A percentile compares a stretch with the other conserved stretches of the same genome.
Evolutionary conservation across 2,888 invertebrate species (phyloP).

Genomic region (Phania funesta): DNA sequence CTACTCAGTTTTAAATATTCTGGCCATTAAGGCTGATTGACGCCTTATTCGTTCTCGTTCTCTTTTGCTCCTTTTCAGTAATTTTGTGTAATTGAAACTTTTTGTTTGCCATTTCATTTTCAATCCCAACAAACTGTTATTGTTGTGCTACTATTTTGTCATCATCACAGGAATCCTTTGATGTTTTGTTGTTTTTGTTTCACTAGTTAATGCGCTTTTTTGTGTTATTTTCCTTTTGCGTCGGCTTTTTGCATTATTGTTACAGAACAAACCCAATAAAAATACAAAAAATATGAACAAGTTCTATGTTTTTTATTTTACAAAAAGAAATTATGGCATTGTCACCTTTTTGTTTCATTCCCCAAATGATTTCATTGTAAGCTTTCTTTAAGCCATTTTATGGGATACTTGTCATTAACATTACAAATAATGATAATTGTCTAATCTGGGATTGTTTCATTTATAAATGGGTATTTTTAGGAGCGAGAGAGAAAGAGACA

Average conservation of each 20-base stretch:
- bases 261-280: too few species aligned
- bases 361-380: conserved; percentile 25
- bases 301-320: conserved; percentile 64
- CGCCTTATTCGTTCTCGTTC: conserved; percentile 50
- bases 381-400: conserved; percentile 30
- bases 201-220: conserved; percentile 63
- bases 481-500: neutral
- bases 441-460: conserved; percentile 47
- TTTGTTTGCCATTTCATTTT: conserved; percentile 55
- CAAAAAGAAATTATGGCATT: conserved; percentile 73
- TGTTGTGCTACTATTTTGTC: conserved; percentile 52
- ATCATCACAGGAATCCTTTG: conserved; percentile 59
- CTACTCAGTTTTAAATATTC: conserved; percentile 48
- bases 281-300: conserved; percentile 68
- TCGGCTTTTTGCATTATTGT: conserved; percentile 47
- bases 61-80: conserved; percentile 31
- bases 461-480: conserved; percentile 7
- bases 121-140: conserved; percentile 37
- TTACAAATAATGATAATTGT: conserved; percentile 62
- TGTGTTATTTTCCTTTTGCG: conserved; percentile 13
- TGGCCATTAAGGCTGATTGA: conserved; percentile 66
- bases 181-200: conserved; percentile 55
- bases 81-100: conserved; percentile 68
- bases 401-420: conserved; percentile 62
- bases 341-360: conserved; percentile 67